A percentile compares a stretch with the other conserved stretches of the same genome.
These are phyloP conservation scores for Calonectris borealis DNA, from an alignment of 2,113 vertebrate species.

Conservation along the genomic window DNA sequence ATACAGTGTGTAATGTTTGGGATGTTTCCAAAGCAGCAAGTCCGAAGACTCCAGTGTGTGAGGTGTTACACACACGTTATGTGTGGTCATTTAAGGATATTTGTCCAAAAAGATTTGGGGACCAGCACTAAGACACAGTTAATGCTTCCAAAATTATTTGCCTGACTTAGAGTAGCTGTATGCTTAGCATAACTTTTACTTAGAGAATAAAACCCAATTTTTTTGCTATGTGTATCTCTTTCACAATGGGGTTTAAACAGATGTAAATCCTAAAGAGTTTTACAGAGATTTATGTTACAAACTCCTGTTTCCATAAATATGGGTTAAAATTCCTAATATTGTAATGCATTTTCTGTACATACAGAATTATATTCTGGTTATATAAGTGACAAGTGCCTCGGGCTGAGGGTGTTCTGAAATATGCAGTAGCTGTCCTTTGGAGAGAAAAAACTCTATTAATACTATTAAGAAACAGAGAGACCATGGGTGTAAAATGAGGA, in stretches of 20 bases:
- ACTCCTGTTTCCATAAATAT: background rate
- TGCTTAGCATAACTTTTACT: background rate
- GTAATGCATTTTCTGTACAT: background rate
- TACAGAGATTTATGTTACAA: background rate
- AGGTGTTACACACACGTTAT: fast-evolving
- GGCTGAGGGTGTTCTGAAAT: background rate
- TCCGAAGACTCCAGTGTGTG: background rate
- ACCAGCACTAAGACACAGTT: background rate
- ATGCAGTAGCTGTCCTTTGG: background rate
- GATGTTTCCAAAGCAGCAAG: background rate
- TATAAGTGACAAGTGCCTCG: background rate
- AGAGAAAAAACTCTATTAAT: background rate
- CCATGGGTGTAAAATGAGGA: background rate
- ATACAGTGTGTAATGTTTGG: background rate
- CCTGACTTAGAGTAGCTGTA: background rate
- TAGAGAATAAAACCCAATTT: background rate
- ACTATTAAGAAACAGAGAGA: background rate
- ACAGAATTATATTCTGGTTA: background rate
- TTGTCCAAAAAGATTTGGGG: background rate
- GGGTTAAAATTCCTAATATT: background rate
- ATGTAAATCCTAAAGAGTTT: background rate
- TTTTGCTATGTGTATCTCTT: background rate
- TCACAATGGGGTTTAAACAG: background rate
- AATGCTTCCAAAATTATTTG: background rate
- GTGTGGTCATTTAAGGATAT: background rate